Evolutionary conservation across 2,797 vertebrate species (phyloP).

Genomic region (Melanotaenia boesemani): DNA sequence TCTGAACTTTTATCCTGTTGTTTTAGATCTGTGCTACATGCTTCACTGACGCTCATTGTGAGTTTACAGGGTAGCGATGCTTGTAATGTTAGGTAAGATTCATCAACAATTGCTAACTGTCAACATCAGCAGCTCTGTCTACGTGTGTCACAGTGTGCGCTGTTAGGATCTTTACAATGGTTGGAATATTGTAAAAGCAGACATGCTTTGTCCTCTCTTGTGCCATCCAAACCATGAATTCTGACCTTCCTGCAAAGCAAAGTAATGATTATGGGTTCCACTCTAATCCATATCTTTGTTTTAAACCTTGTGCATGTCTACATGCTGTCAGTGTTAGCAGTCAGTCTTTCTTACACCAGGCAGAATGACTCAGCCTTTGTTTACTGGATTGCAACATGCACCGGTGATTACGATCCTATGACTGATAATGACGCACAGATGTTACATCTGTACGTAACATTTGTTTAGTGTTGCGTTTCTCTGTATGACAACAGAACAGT

Average conservation of each 20-base stretch:
- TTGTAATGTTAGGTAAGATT: not conserved
- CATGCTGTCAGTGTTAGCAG: constrained; percentile 46
- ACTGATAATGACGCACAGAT: constrained; percentile 48
- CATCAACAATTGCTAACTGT: not conserved
- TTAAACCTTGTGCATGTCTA: constrained; percentile 44
- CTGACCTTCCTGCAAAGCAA: constrained; percentile 15
- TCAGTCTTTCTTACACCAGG: constrained; percentile 17
- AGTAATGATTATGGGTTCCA: constrained; percentile 17
- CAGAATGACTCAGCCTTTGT: constrained; percentile 54
- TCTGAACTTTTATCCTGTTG: constrained; percentile 2
- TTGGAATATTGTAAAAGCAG: constrained; percentile 30
- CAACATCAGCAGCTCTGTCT: constrained; percentile 15
- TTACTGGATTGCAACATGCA: constrained; percentile 55
- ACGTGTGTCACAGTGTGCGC: constrained; percentile 26
- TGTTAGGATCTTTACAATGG: constrained; percentile 38
- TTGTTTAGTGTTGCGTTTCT: constrained; percentile 17
- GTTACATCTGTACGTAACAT: constrained; percentile 4
- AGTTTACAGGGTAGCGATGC: not conserved
- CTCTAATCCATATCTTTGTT: constrained; percentile 17
- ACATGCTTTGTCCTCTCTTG: constrained; percentile 6
- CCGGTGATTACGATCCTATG: constrained; percentile 28
- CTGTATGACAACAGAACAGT: constrained; percentile 34
- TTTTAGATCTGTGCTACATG: not conserved
- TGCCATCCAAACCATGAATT: constrained; percentile 27
- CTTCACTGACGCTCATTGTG: not conserved